Conservation (phyloP, 2,113 vertebrate species). For the Butorides virescens region DNA sequence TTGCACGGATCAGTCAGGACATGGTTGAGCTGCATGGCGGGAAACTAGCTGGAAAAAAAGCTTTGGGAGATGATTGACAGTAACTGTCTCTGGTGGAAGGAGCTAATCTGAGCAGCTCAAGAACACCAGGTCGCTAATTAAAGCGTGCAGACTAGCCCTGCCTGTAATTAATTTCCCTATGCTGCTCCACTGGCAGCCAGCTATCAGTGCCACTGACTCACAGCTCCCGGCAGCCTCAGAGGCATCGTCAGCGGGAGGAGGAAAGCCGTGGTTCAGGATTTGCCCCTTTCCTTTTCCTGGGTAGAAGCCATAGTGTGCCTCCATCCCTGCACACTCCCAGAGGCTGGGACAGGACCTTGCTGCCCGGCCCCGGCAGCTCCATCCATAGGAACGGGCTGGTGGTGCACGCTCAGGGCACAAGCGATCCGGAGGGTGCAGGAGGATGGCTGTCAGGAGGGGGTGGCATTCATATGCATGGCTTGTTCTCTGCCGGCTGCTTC, state of each 20-base stretch:
- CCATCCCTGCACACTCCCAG: not conserved
- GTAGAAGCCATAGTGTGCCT: rapidly evolving
- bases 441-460: not conserved
- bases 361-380: not conserved
- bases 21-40: rapidly evolving
- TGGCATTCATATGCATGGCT: not conserved
- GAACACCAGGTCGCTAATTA: slow-evolving; percentile 51
- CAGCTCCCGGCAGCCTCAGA: not conserved
- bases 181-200: not conserved
- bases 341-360: not conserved
- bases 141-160: slow-evolving; percentile 10
- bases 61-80: slow-evolving; percentile 26
- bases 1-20: not conserved
- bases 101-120: slow-evolving; percentile 23
- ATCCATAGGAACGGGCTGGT: no score
- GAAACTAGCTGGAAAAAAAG: not conserved
- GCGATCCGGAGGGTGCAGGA: not conserved
- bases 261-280: rapidly evolving
- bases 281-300: not conserved
- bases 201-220: not conserved
- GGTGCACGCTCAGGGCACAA: not conserved
- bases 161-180: slow-evolving; percentile 48
- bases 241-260: rapidly evolving
- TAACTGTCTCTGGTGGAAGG: not conserved
- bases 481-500: not conserved